Conservation (phyloP, 2,113 vertebrate genomes). For the Dipodomys stephensi region DNA sequence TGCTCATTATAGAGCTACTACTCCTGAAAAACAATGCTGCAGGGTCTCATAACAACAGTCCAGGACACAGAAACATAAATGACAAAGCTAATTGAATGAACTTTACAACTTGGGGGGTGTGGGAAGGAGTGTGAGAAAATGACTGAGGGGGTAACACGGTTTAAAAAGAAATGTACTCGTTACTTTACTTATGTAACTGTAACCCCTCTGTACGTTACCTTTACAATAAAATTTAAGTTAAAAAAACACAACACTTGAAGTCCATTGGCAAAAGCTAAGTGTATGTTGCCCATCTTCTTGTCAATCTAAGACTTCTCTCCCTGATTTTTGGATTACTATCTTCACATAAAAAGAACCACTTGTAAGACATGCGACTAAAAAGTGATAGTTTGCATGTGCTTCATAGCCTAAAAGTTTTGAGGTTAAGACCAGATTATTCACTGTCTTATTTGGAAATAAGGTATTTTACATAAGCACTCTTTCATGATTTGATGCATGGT, state of each 20-base stretch:
- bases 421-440: slow-evolving; percentile 45
- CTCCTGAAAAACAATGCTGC: neutral
- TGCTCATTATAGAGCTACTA: neutral
- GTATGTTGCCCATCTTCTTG: slow-evolving; percentile 9
- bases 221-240: too few relatives aligned
- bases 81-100: neutral
- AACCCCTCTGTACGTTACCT: too few relatives aligned
- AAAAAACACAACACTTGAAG: neutral
- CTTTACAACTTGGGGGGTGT: too few relatives aligned
- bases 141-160: too few relatives aligned
- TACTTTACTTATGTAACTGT: too few relatives aligned
- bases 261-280: slow-evolving; percentile 12
- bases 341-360: slow-evolving; percentile 37
- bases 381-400: neutral
- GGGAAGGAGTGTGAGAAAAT: too few relatives aligned
- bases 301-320: neutral
- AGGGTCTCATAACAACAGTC: neutral
- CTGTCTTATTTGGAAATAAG: slow-evolving; percentile 52
- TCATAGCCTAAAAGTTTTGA: slow-evolving; percentile 21
- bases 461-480: slow-evolving; percentile 24
- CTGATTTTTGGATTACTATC: neutral
- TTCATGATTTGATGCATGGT: slow-evolving; percentile 53
- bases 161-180: too few relatives aligned
- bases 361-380: slow-evolving; percentile 9
- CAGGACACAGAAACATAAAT: neutral